Evolutionary conservation across 2,113 vertebrate genomes (phyloP).

Genomic region (Pteronura brasiliensis): DNA sequence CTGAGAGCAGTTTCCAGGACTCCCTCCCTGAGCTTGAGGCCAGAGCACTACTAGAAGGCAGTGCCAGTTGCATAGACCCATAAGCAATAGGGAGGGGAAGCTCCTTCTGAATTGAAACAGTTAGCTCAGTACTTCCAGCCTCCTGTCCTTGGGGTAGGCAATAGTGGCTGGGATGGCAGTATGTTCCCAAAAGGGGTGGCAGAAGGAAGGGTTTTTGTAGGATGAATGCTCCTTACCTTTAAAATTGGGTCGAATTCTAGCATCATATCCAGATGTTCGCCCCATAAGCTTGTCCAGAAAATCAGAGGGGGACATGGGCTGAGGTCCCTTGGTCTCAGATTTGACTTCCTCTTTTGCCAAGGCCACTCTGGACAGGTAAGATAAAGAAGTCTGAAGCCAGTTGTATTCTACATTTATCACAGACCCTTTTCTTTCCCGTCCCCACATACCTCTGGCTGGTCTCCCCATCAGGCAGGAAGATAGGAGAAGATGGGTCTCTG

Average conservation of each 20-base stretch:
- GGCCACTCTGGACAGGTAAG: slow-evolving; percentile 82
- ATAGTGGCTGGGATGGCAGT: neutral
- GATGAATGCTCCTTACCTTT: slow-evolving; percentile 87
- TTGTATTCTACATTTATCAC: slow-evolving; percentile 11
- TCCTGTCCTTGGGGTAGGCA: neutral
- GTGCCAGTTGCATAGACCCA: neutral
- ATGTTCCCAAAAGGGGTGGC: neutral
- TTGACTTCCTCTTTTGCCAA: slow-evolving; percentile 92
- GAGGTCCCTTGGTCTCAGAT: slow-evolving; percentile 81
- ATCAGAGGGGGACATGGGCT: slow-evolving; percentile 93
- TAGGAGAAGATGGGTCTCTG: neutral
- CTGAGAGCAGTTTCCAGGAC: neutral
- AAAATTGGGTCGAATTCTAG: slow-evolving; percentile 96
- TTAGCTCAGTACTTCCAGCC: neutral
- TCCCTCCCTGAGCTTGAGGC: neutral
- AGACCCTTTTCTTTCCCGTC: neutral
- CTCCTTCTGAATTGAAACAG: slow-evolving; percentile 4
- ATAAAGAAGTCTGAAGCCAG: slow-evolving; percentile 37
- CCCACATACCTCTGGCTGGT: neutral
- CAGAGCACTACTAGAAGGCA: slow-evolving; percentile 3
- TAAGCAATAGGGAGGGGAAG: neutral
- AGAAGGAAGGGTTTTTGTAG: neutral
- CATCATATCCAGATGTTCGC: slow-evolving; percentile 93
- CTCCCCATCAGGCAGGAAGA: neutral
- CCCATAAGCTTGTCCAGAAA: slow-evolving; percentile 99